Base-by-base conservation (phyloP, 1,140 invertebrate genomes). In the Zaprionus kolodkinae region DNA sequence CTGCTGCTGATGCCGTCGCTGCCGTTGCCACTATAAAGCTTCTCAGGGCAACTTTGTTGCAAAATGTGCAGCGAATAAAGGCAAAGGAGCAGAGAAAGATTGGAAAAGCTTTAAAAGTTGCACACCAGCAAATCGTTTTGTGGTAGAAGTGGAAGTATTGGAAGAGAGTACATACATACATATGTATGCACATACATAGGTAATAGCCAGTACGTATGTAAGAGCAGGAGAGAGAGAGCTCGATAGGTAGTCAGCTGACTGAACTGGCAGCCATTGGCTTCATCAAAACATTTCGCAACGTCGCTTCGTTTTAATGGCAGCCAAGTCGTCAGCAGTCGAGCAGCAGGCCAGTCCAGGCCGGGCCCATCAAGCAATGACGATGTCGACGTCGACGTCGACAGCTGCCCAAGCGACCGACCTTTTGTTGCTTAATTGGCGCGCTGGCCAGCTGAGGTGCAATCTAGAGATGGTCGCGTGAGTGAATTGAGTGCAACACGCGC, bases 391-490 rank as follows among this genome's bases (percentile, higher is more conserved):
- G 36, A 38, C 45, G 60, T 38, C 50, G 57, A 62, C 74, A 54
- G 57, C 15, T 45, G 40, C 43, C 60, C 27, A 73, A 80, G 54
- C 72, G 69, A 68, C 65, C 43, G 36, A 43, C 67, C 81, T 81
- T 81, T 81, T 86, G 82, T 86, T 85, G 78, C 84, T 87, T 87
- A 87, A 87, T 87, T 87, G 84, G 80, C 84, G 85, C 73, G 64
- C 73, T 76, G 79, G 76, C 43, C 76, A 61, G 30, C 52, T 12
- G 76, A 48, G 21, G 17, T 43, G 45, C 45, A 50, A 55, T 40
- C n/a, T 55, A 50, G 45, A 12, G 45, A 50, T 11, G 45, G 45
- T 4, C 17, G 17, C 45, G 45, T 50, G 45, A 50, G 45, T n/a
- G n/a, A n/a, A 17, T 15, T 15, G 45, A 7, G 10, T 48, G n/a